Base-by-base conservation (phyloP, 2,888 invertebrate genomes). In the Tyria jacobaeae region DNA sequence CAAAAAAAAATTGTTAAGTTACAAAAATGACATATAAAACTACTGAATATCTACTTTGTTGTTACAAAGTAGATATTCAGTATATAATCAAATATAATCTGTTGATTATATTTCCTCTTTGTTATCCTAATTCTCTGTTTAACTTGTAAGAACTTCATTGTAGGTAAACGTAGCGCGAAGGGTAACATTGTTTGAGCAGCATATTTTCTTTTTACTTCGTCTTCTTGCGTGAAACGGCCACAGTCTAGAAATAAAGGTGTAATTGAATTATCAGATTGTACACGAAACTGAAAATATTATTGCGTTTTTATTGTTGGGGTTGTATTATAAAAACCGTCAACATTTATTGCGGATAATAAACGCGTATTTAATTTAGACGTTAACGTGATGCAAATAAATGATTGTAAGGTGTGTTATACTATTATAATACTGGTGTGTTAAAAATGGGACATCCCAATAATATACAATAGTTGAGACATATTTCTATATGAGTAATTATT, bases 221-320 rank as follows among this genome's bases (percentile, higher is more conserved):
- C 44, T 68, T 58, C 34, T 49, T 49, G 73, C 75, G 71, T 76
- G 75, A 63, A 73, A 62, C 59, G n/a, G 57, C 66, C 66, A 49
- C 59, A 35, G 59, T 74, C 55, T 61, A 57, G 73, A 64, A 71
- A 71, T 71, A 75, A 57, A 71, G 70, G 66, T 62, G 68, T 78
- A 79, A 79, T 79, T 78, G 76, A 75, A 75, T 79, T 76, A 79
- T 74, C 75, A 75, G 76, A 71, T 72, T 68, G 66, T 64, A 65
- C 78, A 77, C 76, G 70, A 64, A 76, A 68, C 56, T 67, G 66
- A 67, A 73, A 71, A 73, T 72, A 66, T 66, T 66, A 58, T 64
- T 66, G 62, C 63, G 66, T 70, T 70, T 66, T 67, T 76, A 68
- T 70, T 70, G 69, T 71, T 67, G 57, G 51, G 55, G n/a, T n/a